Base-by-base conservation (phyloP, 2,888 invertebrate species). In the Andrena fulva region DNA sequence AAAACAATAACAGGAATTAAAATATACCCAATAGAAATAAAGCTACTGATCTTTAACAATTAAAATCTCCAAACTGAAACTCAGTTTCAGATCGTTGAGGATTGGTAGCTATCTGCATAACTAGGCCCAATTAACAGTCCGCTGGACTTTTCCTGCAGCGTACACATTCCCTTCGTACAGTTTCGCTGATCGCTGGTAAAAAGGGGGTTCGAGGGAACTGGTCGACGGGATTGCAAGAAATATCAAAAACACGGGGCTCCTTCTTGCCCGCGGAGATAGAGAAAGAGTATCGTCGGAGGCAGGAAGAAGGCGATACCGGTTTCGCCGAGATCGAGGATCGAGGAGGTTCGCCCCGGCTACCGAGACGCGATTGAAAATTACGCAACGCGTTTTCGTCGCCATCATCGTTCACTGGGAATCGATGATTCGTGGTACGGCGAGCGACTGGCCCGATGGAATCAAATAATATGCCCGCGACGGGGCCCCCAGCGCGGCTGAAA, bases 221-320 rank as follows among this genome's bases (percentile, higher is more conserved):
- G 69, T 42, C 29, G 60, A 10, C 3, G 2, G 66, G 62, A 67
- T 77, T 56, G 54, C 69, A 68, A 64, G 63, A 69, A 76, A 68
- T 42, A 33, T 42, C n/a, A 33, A 54, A 70, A 71, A 70, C 33
- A 27, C 59, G 66, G 48, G 24, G 33, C 31, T 64, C 29, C 35
- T 59, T 67, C 60, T 77, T 52, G 63, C 68, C 62, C 33, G 16
- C 16, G 33, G 52, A n/a, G 48, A 63, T 56, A 64, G 35, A 27
- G 72, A 62, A 42, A 68, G 56, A 27, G 24, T 56, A 72, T 33
- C 16, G 68, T 12, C 12, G 16, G 29, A n/a, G 16, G 56, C 42
- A 29, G 67, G 69, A 74, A 67, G 67, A 50, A 42, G 35, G n/a
- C 42, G 29, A 62, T 80, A 80, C 77, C 80, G 80, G 77, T 80